These are phyloP conservation scores for Hydraecia micacea DNA, from an alignment of 2,888 invertebrate species.

Conservation along the genomic window DNA sequence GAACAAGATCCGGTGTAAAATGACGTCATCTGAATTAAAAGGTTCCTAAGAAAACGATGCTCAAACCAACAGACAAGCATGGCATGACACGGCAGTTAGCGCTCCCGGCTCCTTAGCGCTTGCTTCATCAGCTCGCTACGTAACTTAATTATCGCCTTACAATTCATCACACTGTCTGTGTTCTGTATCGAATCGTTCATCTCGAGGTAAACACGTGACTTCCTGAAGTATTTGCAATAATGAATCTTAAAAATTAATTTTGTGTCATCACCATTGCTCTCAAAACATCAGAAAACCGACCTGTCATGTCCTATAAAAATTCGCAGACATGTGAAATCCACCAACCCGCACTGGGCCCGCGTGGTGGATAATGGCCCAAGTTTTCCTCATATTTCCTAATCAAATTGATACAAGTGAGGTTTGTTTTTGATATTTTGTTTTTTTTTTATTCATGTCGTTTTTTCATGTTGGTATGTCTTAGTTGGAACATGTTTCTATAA, in stretches of 20 bases:
- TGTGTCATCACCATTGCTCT: background rate
- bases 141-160: conserved; percentile 40
- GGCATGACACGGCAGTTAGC: conserved; percentile 46
- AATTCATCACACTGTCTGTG: conserved; percentile 24
- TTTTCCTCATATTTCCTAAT: background rate
- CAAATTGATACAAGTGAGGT: background rate
- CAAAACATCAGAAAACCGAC: background rate
- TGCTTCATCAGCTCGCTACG: conserved; percentile 38
- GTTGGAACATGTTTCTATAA: background rate
- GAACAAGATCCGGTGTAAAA: background rate
- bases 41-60: background rate
- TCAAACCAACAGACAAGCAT: conserved; percentile 8
- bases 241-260: background rate
- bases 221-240: conserved; percentile 9
- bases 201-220: background rate
- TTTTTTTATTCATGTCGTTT: background rate
- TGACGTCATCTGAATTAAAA: conserved; percentile 17
- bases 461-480: too few species aligned
- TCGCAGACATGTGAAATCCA: too few species aligned
- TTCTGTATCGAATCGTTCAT: conserved; percentile 2
- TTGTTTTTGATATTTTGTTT: background rate
- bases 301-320: too few species aligned
- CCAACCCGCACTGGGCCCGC: too few species aligned
- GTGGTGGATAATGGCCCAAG: background rate
- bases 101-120: conserved; percentile 37